Evolutionary conservation across 1,140 invertebrate species (phyloP).

Genomic region (Cepaea nemoralis): DNA sequence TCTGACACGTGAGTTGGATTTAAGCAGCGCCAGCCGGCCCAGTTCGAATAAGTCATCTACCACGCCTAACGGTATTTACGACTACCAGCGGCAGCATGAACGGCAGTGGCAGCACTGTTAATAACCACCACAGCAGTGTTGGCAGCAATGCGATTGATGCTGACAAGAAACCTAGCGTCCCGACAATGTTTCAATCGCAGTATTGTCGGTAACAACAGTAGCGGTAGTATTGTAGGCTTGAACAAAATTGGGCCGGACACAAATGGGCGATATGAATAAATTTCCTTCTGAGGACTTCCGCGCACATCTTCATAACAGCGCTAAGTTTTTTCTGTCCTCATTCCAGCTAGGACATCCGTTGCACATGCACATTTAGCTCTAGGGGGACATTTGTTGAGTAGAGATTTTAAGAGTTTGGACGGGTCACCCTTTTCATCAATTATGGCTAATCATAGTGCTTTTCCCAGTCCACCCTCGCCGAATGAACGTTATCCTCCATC

Average conservation of each 20-base stretch:
- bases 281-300: slow-evolving; percentile 22
- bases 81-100: not conserved
- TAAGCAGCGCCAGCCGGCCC: slow-evolving; percentile 25
- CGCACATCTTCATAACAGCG: slow-evolving; percentile 31
- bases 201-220: not conserved
- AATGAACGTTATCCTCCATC: slow-evolving; percentile 37
- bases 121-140: not conserved
- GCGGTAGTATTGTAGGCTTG: not conserved
- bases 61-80: not conserved
- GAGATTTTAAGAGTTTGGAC: slow-evolving; percentile 34
- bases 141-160: not conserved
- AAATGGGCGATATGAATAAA: slow-evolving; percentile 4
- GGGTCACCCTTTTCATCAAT: slow-evolving; percentile 41
- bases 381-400: slow-evolving; percentile 28
- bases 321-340: slow-evolving; percentile 35
- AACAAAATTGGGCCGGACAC: not conserved
- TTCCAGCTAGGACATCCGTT: slow-evolving; percentile 34
- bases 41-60: slow-evolving; percentile 16
- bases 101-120: not conserved
- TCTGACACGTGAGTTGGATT: slow-evolving; percentile 56
- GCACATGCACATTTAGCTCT: slow-evolving; percentile 34
- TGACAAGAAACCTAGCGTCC: not conserved
- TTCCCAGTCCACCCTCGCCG: slow-evolving; percentile 43
- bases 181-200: not conserved
- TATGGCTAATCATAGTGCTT: slow-evolving; percentile 49